phyloP scores from a whole-genome alignment of 2,888 invertebrate genomes.

The Muscina levida region DNA sequence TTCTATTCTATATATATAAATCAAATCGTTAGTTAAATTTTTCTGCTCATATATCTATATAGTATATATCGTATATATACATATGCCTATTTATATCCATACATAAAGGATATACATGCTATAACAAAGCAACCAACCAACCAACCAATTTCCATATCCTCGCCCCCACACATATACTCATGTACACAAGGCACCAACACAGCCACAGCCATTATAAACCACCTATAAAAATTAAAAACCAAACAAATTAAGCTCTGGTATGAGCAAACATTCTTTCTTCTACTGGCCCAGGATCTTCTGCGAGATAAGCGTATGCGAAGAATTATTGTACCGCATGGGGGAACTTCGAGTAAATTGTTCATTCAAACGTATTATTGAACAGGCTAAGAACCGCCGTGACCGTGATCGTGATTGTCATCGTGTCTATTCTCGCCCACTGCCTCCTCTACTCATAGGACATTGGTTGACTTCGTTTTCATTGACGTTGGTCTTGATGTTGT shows the following conservation, averaged over 20 bases:
- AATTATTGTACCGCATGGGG: background rate
- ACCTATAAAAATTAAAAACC: background rate
- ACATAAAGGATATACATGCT: too few species aligned
- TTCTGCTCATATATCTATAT: conserved; percentile 17
- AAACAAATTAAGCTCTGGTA: background rate
- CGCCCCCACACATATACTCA: too few species aligned
- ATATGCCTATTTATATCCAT: too few species aligned
- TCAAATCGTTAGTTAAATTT: conserved; percentile 13
- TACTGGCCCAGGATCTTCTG: background rate
- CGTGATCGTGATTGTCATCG: background rate
- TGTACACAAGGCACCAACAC: too few species aligned
- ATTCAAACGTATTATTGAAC: background rate
- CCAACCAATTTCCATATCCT: too few species aligned
- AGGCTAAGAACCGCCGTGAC: background rate
- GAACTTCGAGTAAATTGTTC: background rate
- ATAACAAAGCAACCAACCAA: background rate
- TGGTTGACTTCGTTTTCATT: background rate
- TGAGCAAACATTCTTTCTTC: background rate
- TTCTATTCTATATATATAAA: conserved; percentile 18
- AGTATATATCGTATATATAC: background rate
- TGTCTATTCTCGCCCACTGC: too few species aligned
- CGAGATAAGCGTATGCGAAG: too few species aligned
- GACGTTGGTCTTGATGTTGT: conserved; percentile 19
- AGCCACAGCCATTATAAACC: too few species aligned
- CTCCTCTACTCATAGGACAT: background rate